phyloP scores from a whole-genome alignment of 2,888 invertebrate genomes.

The Sisyra nigra region DNA sequence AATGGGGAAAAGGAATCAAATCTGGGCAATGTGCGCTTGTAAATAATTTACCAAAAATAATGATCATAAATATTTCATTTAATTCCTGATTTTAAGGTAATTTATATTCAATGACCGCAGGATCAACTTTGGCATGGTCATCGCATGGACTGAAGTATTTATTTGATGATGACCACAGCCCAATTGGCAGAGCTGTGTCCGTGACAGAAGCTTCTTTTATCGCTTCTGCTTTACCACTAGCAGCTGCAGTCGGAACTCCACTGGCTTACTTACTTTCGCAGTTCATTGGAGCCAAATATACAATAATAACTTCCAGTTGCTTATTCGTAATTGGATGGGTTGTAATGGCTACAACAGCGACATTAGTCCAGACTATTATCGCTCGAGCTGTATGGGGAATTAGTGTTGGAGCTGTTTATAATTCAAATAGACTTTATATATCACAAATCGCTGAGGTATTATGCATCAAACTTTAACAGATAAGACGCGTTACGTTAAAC shows the following conservation, averaged over 20 bases:
- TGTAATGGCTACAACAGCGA: constrained; percentile 35
- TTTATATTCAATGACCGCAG: constrained; percentile 28
- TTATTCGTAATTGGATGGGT: constrained; percentile 53
- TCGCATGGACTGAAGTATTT: constrained; percentile 17
- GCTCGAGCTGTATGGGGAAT: constrained; percentile 38
- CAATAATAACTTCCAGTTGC: constrained; percentile 39
- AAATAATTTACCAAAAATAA: too few species aligned
- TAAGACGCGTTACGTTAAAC: too few species aligned
- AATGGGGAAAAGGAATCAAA: too few species aligned
- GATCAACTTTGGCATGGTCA: constrained; percentile 33
- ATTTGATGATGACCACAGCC: constrained; percentile 18
- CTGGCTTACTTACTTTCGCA: constrained; percentile 50
- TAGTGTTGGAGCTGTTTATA: constrained; percentile 51
- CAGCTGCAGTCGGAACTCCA: constrained; percentile 51
- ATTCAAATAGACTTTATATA: too few species aligned
- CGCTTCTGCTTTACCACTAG: constrained; percentile 51
- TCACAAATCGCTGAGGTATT: too few species aligned
- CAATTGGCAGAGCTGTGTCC: constrained; percentile 29
- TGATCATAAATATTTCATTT: too few species aligned
- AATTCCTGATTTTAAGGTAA: constrained; percentile 25
- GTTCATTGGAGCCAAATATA: constrained; percentile 46
- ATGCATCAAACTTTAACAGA: too few species aligned
- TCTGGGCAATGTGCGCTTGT: too few species aligned
- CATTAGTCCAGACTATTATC: constrained; percentile 19
- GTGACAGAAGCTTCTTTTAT: constrained; percentile 52